These are phyloP conservation scores for Pseudeuparius sepicola DNA, from an alignment of 2,888 invertebrate species.

Conservation along the genomic window DNA sequence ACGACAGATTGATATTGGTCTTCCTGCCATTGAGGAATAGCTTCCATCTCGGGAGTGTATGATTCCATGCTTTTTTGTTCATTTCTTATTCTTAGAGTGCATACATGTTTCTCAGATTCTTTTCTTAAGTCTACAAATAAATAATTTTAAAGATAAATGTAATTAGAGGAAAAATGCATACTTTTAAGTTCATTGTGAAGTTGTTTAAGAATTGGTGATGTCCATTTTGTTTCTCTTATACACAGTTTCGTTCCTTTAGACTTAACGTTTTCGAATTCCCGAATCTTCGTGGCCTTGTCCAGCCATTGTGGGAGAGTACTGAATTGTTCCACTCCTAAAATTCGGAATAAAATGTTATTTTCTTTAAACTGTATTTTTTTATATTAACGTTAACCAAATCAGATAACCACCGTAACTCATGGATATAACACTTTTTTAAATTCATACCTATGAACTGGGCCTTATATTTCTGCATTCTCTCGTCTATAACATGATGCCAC, in stretches of 20 bases:
- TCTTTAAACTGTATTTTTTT: too few species aligned
- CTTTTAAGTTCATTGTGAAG: slow-evolving; percentile 51
- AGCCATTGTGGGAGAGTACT: slow-evolving; percentile 45
- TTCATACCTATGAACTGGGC: slow-evolving; percentile 36
- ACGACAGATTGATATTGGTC: slow-evolving; percentile 46
- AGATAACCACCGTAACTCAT: too few species aligned
- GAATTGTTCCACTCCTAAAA: slow-evolving; percentile 42
- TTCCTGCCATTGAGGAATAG: slow-evolving; percentile 34
- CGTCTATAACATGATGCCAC: slow-evolving; percentile 44
- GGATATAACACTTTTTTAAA: too few species aligned
- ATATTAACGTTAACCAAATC: too few species aligned
- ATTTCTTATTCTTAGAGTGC: slow-evolving; percentile 28
- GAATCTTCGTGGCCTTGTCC: slow-evolving; percentile 34
- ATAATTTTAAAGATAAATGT: slow-evolving; percentile 6
- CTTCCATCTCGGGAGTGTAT: slow-evolving; percentile 32
- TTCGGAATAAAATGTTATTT: too few species aligned
- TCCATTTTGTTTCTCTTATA: slow-evolving; percentile 55
- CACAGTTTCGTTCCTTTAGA: slow-evolving; percentile 42
- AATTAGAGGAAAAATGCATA: slow-evolving; percentile 25
- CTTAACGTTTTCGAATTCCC: slow-evolving; percentile 9
- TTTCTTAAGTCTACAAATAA: slow-evolving; percentile 24
- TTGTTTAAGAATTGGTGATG: slow-evolving; percentile 48
- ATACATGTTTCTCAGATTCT: slow-evolving; percentile 21
- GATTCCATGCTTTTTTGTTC: slow-evolving; percentile 22
- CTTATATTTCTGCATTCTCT: slow-evolving; percentile 30